Conservation (phyloP, 2,888 invertebrate genomes). For the Plebejus argus region DNA sequence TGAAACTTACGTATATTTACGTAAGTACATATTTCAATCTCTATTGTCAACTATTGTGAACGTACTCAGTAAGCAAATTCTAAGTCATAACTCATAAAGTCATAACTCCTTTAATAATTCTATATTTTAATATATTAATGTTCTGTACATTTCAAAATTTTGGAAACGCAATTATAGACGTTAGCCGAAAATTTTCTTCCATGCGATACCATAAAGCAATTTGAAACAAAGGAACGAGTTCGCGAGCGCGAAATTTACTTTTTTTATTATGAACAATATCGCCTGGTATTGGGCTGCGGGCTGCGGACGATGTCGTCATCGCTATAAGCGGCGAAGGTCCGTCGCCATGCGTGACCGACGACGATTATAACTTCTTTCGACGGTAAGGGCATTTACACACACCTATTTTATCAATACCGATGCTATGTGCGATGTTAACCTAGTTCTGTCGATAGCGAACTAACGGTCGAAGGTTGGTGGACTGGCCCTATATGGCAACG, state of each 20-base stretch:
- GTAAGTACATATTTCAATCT: too few species aligned
- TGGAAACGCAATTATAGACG: neutral
- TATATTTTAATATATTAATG: neutral
- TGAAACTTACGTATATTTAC: too few species aligned
- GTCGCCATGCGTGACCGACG: conserved; percentile 54
- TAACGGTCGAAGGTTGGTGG: conserved; percentile 14
- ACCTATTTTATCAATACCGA: conserved; percentile 20
- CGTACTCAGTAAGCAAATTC: too few species aligned
- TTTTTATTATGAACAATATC: conserved; percentile 46
- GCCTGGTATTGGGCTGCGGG: conserved; percentile 51
- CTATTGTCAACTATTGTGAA: too few species aligned
- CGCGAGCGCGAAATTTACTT: conserved; percentile 45
- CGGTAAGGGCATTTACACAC: conserved; percentile 39
- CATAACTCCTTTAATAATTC: too few species aligned
- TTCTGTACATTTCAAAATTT: neutral
- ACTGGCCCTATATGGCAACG: neutral
- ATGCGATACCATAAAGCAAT: neutral
- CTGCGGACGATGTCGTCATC: conserved; percentile 71
- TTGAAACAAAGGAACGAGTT: conserved; percentile 38
- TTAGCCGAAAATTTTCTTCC: neutral
- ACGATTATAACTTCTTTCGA: conserved; percentile 40
- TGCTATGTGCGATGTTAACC: conserved; percentile 24
- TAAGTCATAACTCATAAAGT: too few species aligned
- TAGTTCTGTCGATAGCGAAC: neutral
- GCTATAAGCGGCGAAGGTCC: conserved; percentile 72